Evolutionary conservation across 2,113 vertebrate species (phyloP).

Genomic region (Oxyura jamaicensis): DNA sequence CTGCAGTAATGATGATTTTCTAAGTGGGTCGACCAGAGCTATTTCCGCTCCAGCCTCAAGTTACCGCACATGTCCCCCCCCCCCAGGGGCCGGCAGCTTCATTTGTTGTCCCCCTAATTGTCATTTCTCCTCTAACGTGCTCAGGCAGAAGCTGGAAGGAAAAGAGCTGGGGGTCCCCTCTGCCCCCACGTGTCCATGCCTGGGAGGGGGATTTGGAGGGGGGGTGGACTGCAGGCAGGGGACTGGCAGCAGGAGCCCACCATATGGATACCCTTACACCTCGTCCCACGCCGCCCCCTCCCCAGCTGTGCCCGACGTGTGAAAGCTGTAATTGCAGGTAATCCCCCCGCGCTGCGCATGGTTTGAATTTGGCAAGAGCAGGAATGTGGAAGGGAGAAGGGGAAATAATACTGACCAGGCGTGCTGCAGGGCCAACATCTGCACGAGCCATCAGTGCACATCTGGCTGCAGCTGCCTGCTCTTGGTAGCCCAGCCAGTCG

Average conservation of each 20-base stretch:
- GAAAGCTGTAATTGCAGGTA: conserved; percentile 65
- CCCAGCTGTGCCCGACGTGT: fast-evolving
- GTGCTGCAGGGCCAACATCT: conserved; percentile 52
- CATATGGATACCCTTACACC: conserved; percentile 58
- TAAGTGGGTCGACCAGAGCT: conserved; percentile 79
- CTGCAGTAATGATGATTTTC: conserved; percentile 76
- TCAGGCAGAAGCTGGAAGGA: conserved; percentile 24
- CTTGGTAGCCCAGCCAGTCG: background rate
- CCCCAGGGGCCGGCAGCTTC: background rate
- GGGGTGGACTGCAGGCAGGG: background rate
- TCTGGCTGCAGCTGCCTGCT: background rate
- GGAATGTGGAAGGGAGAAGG: conserved; percentile 70
- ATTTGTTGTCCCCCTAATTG: conserved; percentile 61
- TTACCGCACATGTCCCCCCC: conserved; percentile 49
- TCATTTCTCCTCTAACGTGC: background rate
- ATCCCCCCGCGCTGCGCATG: conserved; percentile 58
- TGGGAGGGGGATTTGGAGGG: background rate
- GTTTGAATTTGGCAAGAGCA: conserved; percentile 79
- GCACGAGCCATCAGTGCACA: conserved; percentile 53
- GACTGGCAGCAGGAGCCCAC: background rate
- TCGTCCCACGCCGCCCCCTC: background rate
- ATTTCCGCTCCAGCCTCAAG: conserved; percentile 81
- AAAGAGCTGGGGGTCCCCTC: background rate
- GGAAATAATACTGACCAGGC: conserved; percentile 58
- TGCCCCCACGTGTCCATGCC: background rate